Evolutionary conservation across 2,888 invertebrate species (phyloP), one percentile per base, ranked within the genome.

Genomic region (Drosophila mayaguana): DNA sequence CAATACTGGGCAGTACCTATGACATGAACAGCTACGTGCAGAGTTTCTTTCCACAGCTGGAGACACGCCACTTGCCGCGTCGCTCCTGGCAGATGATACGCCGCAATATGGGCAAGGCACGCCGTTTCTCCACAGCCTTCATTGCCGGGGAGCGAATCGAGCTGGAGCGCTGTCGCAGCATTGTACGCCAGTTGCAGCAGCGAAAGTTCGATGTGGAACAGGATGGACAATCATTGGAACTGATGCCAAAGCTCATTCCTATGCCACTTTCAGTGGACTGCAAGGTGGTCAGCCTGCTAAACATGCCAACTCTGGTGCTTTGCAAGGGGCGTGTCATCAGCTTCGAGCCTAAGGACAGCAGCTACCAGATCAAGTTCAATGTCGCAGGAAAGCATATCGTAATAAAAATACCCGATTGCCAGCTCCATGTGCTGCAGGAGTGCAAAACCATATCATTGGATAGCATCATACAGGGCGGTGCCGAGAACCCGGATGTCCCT

Each of bases 71-170:
- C 9, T 6, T 83, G 64, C 70, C 84, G 0, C 73, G 68, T 1
- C 71, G 78, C n/a, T 60, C 55, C 28, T 83, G 83, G 83, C 87
- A 86, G 57, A 4, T 62, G 5, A 32, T 83, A 0, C 78, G 83
- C 7, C 75, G 80, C 1, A 50, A 42, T 9, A 60, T 81, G 70
- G 84, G 87, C 22, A 83, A 78, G 42, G 62, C 83, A 0, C 81
- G 83, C 0, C 83, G 81, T 9, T 83, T 78, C 18, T 83, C 87
- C 0, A 11, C 54, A 5, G 63, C 81, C 2, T 86, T 83, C 34
- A 69, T 83, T 12, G 56, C 61, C 3, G 36, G 22, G 3, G 87
- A 83, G 7, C 71, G 65, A 0, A 4, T 20, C 6, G 70, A 72
- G 1, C 0, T 79, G 22, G 54, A 79, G 22, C 63, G 61, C 12